A percentile compares a stretch with the other conserved stretches of the same genome.
Conservation (phyloP, 2,888 invertebrate species). For the Troides helena region DNA sequence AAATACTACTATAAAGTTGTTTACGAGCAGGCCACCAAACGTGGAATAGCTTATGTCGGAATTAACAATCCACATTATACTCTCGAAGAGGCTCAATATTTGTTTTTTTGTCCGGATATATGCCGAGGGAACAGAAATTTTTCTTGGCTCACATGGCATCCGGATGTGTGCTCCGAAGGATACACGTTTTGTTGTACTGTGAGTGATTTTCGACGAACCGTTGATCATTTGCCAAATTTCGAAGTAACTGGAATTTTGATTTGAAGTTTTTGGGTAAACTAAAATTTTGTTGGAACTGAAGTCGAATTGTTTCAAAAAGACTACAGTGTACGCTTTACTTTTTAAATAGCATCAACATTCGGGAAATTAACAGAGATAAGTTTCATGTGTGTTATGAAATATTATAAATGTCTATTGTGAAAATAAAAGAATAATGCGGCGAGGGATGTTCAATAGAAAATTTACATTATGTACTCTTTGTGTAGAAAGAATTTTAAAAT, state of each 20-base stretch:
- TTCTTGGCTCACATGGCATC: slow-evolving; percentile 81
- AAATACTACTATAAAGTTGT: slow-evolving; percentile 77
- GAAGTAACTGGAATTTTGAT: slow-evolving; percentile 61
- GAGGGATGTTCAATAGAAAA: no score
- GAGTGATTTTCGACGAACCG: slow-evolving; percentile 70
- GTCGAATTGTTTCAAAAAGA: background rate
- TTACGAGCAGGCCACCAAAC: slow-evolving; percentile 68
- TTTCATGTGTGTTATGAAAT: no score
- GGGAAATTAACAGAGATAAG: no score
- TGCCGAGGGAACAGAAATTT: slow-evolving; percentile 72
- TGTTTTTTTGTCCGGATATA: slow-evolving; percentile 73
- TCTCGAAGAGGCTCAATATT: slow-evolving; percentile 44
- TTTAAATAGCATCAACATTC: background rate
- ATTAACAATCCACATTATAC: slow-evolving; percentile 82
- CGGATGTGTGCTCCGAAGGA: slow-evolving; percentile 69
- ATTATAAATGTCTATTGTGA: no score
- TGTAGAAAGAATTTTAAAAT: no score
- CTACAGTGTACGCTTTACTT: background rate
- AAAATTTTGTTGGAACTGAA: background rate
- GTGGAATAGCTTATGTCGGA: slow-evolving; percentile 81
- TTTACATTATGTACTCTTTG: no score
- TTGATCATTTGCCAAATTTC: slow-evolving; percentile 77
- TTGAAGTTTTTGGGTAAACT: slow-evolving; percentile 33
- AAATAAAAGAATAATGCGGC: no score
- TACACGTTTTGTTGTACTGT: slow-evolving; percentile 82